Conservation (phyloP, 2,113 vertebrate genomes). For the Epinephelus lanceolatus region DNA sequence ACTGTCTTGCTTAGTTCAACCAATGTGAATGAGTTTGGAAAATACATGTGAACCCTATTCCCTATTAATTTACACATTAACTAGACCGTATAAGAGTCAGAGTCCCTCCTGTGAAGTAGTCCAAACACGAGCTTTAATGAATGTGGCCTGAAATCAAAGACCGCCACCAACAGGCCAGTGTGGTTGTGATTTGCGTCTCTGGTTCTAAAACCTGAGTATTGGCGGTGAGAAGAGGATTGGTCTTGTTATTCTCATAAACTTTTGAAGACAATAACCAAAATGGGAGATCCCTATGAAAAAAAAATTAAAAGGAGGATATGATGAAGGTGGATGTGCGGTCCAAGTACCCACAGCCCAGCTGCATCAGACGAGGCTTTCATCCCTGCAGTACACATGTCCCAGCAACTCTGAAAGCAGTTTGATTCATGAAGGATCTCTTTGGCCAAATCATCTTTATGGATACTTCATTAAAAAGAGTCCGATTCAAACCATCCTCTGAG, state of each 20-base stretch:
- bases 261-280: slow-evolving; percentile 35
- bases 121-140: background rate
- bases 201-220: slow-evolving; percentile 18
- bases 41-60: background rate
- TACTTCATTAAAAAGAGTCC: slow-evolving; percentile 22
- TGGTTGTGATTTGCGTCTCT: slow-evolving; percentile 14
- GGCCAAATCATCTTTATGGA: slow-evolving; percentile 40
- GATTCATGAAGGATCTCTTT: slow-evolving; percentile 29
- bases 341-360: slow-evolving; percentile 23
- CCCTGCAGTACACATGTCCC: slow-evolving; percentile 26
- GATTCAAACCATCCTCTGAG: slow-evolving; percentile 23
- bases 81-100: background rate
- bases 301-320: background rate
- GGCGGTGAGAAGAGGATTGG: background rate
- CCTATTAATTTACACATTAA: slow-evolving; percentile 10
- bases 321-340: slow-evolving; percentile 30
- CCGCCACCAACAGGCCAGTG: background rate
- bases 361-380: slow-evolving; percentile 44
- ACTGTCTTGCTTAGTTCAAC: slow-evolving; percentile 8
- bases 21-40: slow-evolving; percentile 1
- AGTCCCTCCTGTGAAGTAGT: slow-evolving; percentile 11
- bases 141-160: slow-evolving; percentile 9
- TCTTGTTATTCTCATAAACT: slow-evolving; percentile 11
- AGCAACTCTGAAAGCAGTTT: slow-evolving; percentile 39
- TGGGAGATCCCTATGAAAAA: slow-evolving; percentile 13